Conservation (phyloP, 2,113 vertebrate species). For the Ascaphus truei region DNA sequence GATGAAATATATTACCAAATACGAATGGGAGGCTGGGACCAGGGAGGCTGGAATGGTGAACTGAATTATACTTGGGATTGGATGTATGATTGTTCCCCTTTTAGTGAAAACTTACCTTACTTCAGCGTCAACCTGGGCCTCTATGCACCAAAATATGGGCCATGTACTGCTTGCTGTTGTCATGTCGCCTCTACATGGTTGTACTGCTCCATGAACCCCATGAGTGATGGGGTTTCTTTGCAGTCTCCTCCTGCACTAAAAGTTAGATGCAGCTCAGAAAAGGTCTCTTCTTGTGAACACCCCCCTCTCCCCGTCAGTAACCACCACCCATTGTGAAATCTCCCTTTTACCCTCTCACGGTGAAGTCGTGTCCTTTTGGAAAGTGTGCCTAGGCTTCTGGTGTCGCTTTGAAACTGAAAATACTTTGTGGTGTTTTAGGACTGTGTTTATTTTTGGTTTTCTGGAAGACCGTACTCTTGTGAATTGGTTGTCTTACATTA, state of each 20-base stretch:
- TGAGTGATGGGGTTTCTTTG: not conserved
- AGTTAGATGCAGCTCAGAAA: not conserved
- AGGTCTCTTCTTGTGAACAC: not conserved
- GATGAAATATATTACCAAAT: not conserved
- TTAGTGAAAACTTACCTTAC: not conserved
- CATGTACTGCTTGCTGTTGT: not conserved
- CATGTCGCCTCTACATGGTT: not conserved
- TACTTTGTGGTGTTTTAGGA: conserved; percentile 14
- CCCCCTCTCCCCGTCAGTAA: not conserved
- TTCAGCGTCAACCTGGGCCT: conserved; percentile 13
- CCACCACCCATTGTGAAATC: not conserved
- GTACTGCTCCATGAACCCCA: not conserved
- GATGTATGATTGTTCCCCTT: conserved; percentile 4
- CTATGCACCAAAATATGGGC: conserved; percentile 4
- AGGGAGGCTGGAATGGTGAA: conserved; percentile 8
- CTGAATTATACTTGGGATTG: conserved; percentile 11
- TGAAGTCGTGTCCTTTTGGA: conserved; percentile 17
- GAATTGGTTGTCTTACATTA: conserved; percentile 13
- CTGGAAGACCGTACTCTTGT: conserved; percentile 22
- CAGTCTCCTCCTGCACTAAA: not conserved
- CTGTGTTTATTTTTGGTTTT: not conserved
- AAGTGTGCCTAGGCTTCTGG: conserved; percentile 27
- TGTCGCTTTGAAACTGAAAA: conserved; percentile 23
- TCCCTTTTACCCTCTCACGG: not conserved
- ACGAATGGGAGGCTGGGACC: not conserved